Evolutionary conservation across 2,113 vertebrate species (phyloP).

Genomic region (Sapayoa aenigma): DNA sequence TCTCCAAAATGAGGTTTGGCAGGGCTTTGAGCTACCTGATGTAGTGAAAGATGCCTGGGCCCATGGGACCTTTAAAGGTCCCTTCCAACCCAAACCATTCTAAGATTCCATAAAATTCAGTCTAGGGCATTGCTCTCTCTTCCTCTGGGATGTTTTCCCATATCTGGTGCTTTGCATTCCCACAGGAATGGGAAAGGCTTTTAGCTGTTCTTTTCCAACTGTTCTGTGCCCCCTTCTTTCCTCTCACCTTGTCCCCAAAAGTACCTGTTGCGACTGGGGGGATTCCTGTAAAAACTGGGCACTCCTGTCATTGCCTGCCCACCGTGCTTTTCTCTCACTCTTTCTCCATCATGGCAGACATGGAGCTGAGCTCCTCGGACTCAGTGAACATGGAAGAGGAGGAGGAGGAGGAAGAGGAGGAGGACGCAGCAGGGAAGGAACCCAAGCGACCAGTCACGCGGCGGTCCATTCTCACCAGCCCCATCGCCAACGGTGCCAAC

Average conservation of each 20-base stretch:
- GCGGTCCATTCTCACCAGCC: conserved; percentile 75
- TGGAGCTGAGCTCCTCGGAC: conserved; percentile 76
- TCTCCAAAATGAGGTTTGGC: not conserved
- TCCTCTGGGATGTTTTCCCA: not conserved
- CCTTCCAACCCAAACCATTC: not conserved
- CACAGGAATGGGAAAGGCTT: not conserved
- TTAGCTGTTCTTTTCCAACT: not conserved
- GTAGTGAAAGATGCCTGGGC: not conserved
- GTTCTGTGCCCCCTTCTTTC: accelerated
- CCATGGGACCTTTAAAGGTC: not conserved
- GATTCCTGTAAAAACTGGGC: not conserved
- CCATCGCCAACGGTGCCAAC: conserved; percentile 74
- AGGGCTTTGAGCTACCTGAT: not conserved
- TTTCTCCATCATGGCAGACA: conserved; percentile 56
- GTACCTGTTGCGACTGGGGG: not conserved
- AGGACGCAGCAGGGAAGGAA: conserved; percentile 64
- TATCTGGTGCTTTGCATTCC: not conserved
- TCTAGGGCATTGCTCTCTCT: not conserved
- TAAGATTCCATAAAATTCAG: not conserved
- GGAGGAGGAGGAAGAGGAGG: conserved; percentile 65
- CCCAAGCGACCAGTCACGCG: conserved; percentile 61
- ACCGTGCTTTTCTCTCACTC: not conserved
- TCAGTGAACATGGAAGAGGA: conserved; percentile 72
- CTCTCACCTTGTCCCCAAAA: accelerated
- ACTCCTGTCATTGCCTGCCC: not conserved